Evolutionary conservation across 2,888 invertebrate genomes (phyloP), one percentile per base, ranked within the genome.

Genomic region (Cremastinae sp.): DNA sequence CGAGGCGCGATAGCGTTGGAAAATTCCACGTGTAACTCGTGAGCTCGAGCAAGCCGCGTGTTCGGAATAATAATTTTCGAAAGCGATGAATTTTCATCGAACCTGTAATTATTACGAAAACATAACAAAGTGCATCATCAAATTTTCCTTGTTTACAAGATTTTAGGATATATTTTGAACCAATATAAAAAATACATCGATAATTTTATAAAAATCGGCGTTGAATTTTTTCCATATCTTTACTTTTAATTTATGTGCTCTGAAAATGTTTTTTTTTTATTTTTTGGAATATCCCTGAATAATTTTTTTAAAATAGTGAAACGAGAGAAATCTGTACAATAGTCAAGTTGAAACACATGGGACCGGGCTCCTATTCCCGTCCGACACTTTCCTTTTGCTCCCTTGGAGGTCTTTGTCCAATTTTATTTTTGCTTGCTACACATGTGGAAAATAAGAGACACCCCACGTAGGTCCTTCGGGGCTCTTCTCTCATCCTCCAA

Each of bases 21-120:
- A 83, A 81, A 75, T 82, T 82, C 81, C 82, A 80, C 74, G 78
- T 74, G 61, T 53, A 18, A 43, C 43, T n/a, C 7, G 2, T 28
- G 12, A 45, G 22, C 55, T 41, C 12, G 43, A 28, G 28, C 18
- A 66, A 35, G 28, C 45, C 22, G 9, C 20, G 51, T 51, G n/a
- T 12, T 64, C 39, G 7, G 62, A 20, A 39, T 39, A 39, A 35
- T 41, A 20, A 22, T 28, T 39, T 51, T 51, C 51, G 22, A 39
- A 41, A 51, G 64, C 51, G 51, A 41, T 39, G 51, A 22, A 28
- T 28, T 28, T 28, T 28, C 28, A 28, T 28, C 12, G 22, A 39
- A 49, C 45, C 5, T 7, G 45, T 39, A 16, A 28, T 28, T 28
- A 28, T 28, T 28, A 28, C 28, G 16, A 16, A 56, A 56, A 16